Percentiles rank a stretch among this genome's conserved stretches.
phyloP scores from a whole-genome alignment of 2,888 invertebrate genomes.

The Oscheius onirici region DNA sequence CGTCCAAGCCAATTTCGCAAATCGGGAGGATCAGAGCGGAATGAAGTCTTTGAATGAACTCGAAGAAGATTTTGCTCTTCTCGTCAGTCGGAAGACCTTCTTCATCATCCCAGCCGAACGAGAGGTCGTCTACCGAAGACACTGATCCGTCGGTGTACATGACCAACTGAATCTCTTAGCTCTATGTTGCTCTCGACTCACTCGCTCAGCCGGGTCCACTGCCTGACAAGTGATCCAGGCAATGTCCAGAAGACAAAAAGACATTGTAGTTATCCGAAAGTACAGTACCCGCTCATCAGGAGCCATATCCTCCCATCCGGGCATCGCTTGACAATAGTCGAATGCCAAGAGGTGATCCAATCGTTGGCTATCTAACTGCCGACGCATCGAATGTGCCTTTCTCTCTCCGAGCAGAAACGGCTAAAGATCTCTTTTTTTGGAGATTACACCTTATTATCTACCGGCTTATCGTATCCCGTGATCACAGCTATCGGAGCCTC shows the following conservation, averaged over 20 bases:
- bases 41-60: conserved; percentile 37
- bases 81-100: conserved; percentile 41
- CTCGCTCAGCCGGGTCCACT: conserved; percentile 15
- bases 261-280: conserved; percentile 40
- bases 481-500: conserved; percentile 35
- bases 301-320: conserved; percentile 46
- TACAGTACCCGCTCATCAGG: conserved; percentile 39
- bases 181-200: background rate
- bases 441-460: background rate
- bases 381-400: conserved; percentile 40
- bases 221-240: conserved; percentile 51
- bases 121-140: conserved; percentile 43
- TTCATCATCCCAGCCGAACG: conserved; percentile 58
- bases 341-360: conserved; percentile 53
- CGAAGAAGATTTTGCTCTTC: conserved; percentile 43
- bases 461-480: conserved; percentile 15
- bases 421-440: conserved; percentile 23
- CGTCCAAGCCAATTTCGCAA: conserved; percentile 35
- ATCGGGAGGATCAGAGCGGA: conserved; percentile 42
- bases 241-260: conserved; percentile 48
- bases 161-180: conserved; percentile 27
- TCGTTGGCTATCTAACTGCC: conserved; percentile 44
- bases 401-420: conserved; percentile 36
- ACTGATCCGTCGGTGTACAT: conserved; percentile 51
- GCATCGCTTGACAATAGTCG: conserved; percentile 49